These are phyloP conservation scores for Galaxias olidus DNA, from an alignment of 2,797 vertebrate species.

Conservation along the genomic window DNA sequence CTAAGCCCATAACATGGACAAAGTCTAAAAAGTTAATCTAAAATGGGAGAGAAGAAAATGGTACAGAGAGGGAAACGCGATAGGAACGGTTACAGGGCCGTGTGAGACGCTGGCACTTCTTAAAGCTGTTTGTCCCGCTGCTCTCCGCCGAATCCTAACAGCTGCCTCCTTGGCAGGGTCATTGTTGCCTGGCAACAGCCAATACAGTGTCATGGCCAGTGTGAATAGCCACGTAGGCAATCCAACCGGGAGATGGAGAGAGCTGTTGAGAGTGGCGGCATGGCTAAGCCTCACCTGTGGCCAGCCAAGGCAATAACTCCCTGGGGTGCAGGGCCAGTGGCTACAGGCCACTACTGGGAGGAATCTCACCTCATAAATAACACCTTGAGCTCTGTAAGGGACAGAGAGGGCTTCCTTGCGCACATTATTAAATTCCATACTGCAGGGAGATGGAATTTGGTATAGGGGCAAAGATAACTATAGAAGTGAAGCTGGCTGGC, in stretches of 20 bases:
- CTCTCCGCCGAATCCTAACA: conserved; percentile 33
- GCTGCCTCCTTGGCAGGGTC: conserved; percentile 25
- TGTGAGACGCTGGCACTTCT: background rate
- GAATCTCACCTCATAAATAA: conserved; percentile 45
- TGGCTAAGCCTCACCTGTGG: conserved; percentile 48
- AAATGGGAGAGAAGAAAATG: background rate
- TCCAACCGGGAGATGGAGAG: conserved; percentile 42
- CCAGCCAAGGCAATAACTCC: conserved; percentile 56
- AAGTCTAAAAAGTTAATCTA: background rate
- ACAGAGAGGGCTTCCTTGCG: conserved; percentile 27
- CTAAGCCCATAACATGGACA: background rate
- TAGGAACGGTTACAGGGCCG: background rate
- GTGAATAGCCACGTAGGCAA: conserved; percentile 24
- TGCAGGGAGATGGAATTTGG: conserved; percentile 4
- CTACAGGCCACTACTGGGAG: conserved; percentile 21
- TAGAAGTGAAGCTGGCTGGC: conserved; percentile 17
- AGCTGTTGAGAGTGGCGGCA: conserved; percentile 54
- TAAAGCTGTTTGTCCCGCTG: conserved; percentile 35
- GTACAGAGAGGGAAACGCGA: background rate
- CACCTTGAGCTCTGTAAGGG: conserved; percentile 22
- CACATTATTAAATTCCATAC: conserved; percentile 35
- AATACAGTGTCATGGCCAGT: conserved; percentile 21
- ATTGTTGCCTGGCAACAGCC: conserved; percentile 58
- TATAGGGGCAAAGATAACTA: conserved; percentile 19
- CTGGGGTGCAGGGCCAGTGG: conserved; percentile 37